Evolutionary conservation across 2,113 vertebrate genomes (phyloP), one percentile per base, ranked within the genome.

Genomic region (Odobenus rosmarus): DNA sequence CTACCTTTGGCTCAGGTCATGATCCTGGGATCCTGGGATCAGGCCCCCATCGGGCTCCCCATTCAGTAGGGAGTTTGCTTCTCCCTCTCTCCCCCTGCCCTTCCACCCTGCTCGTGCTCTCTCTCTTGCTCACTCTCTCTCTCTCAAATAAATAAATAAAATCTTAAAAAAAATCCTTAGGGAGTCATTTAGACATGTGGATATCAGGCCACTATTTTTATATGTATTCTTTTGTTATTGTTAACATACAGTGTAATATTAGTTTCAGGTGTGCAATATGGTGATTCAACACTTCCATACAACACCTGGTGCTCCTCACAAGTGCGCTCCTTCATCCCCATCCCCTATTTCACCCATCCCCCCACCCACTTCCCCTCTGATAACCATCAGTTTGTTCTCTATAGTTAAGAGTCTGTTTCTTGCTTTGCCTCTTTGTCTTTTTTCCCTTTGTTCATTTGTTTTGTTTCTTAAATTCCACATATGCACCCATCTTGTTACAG

Each of bases 111-210:
- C 31, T 33, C 31, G 16, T 67, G 62, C 28, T 64, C 28, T 64
- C 13, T 64, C 28, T 64, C 28, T 31, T 31, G 5, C 61, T 31
- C 61, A 31, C 28, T 31, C 28, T 13, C 4, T 14, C 62, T 64
- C 62, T 64, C 62, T 33, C 28, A 15, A 64, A 64, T 31, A 64
- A 64, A 64, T 64, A 64, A 64, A 33, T 64, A 14, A 64, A 64
- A 64, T 64, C 28, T 64, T 6, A 3, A 64, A 33, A 15, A 18
- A 55, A 90, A 97, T 61, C 36, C 46, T 81, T 80, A 39, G 8
- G 67, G 86, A 84, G 39, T 95, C 26, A 85, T 87, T 96, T 89
- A 90, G 96, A 76, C 19, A 59, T 23, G 21, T 90, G 72, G 24
- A 5, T 90, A 85, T 67, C 31, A 94, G 82, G 24, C 39, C 93